Conservation (phyloP, 2,888 invertebrate genomes). For the Sisyra terminalis region DNA sequence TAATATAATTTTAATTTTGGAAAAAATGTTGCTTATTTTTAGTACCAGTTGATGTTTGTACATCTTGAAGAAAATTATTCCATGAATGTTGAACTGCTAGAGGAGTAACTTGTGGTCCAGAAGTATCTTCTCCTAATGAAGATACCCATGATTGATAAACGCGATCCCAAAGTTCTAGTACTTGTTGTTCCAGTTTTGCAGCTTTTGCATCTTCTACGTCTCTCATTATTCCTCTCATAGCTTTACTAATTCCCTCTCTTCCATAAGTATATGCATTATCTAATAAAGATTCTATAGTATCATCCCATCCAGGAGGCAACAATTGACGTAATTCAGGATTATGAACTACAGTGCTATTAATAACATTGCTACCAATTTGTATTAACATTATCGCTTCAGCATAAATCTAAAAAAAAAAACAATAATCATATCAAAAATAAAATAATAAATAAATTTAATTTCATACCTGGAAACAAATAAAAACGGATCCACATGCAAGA, state of each 20-base stretch:
- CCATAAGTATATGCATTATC: slow-evolving; percentile 91
- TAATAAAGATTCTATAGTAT: slow-evolving; percentile 75
- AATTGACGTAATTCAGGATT: slow-evolving; percentile 74
- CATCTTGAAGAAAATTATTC: slow-evolving; percentile 51
- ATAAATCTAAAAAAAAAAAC: slow-evolving; percentile 51
- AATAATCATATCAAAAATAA: not conserved
- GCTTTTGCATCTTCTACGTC: slow-evolving; percentile 69
- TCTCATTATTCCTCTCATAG: slow-evolving; percentile 63
- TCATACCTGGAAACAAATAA: slow-evolving; percentile 65
- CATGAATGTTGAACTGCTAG: slow-evolving; percentile 56
- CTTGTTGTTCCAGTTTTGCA: slow-evolving; percentile 69
- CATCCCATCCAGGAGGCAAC: slow-evolving; percentile 70
- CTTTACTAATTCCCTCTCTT: slow-evolving; percentile 74
- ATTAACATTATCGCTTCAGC: slow-evolving; percentile 86
- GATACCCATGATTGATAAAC: slow-evolving; percentile 87
- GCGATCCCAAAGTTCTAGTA: slow-evolving; percentile 84
- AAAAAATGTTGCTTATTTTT: slow-evolving; percentile 12
- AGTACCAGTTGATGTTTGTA: slow-evolving; percentile 59
- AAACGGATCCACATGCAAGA: slow-evolving; percentile 60
- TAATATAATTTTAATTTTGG: not conserved
- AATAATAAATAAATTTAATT: not conserved
- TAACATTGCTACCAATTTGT: slow-evolving; percentile 70
- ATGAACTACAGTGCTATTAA: slow-evolving; percentile 77
- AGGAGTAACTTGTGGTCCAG: slow-evolving; percentile 58
- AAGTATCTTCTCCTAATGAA: slow-evolving; percentile 34